Evolutionary conservation across 2,113 vertebrate genomes (phyloP).

Genomic region (Eurypyga helias): DNA sequence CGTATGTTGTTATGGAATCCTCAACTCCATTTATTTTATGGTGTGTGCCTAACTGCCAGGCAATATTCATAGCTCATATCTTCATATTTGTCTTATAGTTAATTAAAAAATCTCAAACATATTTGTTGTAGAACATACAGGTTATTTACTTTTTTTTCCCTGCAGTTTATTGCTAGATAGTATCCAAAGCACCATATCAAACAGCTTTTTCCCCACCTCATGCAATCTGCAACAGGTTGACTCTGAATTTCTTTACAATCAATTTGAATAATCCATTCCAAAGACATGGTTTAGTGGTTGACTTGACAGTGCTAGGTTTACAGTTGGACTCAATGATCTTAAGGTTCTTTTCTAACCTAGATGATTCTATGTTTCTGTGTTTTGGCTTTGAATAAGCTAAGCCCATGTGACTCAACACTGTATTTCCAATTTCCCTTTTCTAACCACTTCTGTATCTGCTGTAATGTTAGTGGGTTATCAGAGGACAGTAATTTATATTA

Average conservation of each 20-base stretch:
- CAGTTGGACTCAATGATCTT: accelerated
- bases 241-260: background rate
- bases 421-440: background rate
- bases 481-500: background rate
- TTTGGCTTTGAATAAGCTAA: background rate
- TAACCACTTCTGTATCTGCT: background rate
- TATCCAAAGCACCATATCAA: background rate
- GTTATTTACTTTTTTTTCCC: background rate
- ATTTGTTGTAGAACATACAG: background rate
- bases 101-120: background rate
- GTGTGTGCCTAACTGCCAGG: background rate
- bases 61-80: accelerated
- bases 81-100: background rate
- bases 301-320: background rate
- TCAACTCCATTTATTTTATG: background rate
- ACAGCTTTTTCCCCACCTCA: background rate
- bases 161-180: background rate
- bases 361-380: background rate
- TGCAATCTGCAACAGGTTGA: background rate
- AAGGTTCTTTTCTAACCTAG: background rate
- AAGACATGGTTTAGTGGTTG: background rate
- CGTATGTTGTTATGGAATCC: background rate
- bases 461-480: background rate
- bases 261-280: background rate
- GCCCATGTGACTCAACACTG: background rate